Base-by-base conservation (phyloP, 2,888 invertebrate genomes). In the Mechanitis mazaeus region DNA sequence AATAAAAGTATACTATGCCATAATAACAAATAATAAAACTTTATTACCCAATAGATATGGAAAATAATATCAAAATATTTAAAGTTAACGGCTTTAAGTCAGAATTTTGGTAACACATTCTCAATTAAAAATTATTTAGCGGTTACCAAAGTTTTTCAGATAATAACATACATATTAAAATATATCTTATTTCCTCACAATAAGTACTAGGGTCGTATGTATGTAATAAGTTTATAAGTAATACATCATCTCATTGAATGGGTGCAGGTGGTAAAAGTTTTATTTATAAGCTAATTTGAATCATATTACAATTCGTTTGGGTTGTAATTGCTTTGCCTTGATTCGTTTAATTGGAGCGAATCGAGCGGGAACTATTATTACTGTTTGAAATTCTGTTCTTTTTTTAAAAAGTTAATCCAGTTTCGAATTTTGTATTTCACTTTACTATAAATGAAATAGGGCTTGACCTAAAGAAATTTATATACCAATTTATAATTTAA, bases 341-440 rank as follows among this genome's bases (percentile, higher is more conserved):
- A 50, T 33, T 58, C 33, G 42, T 46, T 53, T 62, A 58, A 58
- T 63, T 59, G 54, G 33, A 28, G 54, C 58, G 50, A 58, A 45
- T 42, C 53, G 53, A 31, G 58, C 45, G 53, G 33, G 45, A 33
- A 42, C 53, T 63, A 54, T 45, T 56, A 63, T 54, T 54, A 45
- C 50, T 47, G n/a, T 58, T 58, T 42, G 58, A 58, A 54, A 54
- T 50, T 11, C 38, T 58, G 58, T 54, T 54, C 58, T 31, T 42
- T 58, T 50, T 58, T 58, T 58, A 45, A 57, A 57, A 57, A 50
- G 28, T 57, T 35, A 28, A 45, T 45, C 56, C 56, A 45, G 45
- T 56, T 55, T 55, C 28, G 42, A 42, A 42, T 55, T 55, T 45
- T 56, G 42, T 56, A 45, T 56, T 33, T 33, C 6, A 31, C 28